Base-by-base conservation (phyloP, 2,113 vertebrate species). In the Sebastes fasciatus region DNA sequence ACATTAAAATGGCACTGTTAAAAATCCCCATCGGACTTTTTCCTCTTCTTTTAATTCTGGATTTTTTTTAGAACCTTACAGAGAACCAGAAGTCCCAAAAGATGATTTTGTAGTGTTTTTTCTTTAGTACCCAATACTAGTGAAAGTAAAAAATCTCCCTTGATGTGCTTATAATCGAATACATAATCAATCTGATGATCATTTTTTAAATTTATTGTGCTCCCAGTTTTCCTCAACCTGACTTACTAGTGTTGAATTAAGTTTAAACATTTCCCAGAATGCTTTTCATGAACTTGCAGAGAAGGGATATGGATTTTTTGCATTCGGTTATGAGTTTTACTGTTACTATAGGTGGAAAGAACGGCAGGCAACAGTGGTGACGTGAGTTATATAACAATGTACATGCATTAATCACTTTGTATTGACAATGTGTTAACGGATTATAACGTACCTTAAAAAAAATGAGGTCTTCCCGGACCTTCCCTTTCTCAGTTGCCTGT, bases 1-100 rank as follows among this genome's bases (percentile, higher is more conserved):
- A 92, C 82, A 95, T 94, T 93, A 95, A 95, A 92, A 88, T 77
- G 88, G 84, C 89, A 94, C 89, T 93, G 92, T 89, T 86, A 65
- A 78, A 91, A 82, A 77, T 73, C 74, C 80, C 66, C 6, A 48
- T 45, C 34, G 3, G 74, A 14, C 72, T 74, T 74, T 61, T 49
- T 80, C 46, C 86, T 73, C 11, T 64, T 14, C 10, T 17, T 12
- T 45, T 26, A 26, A 26, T 26, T 26, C 26, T 26, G 26, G 26
- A 26, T 51, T 62, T 74, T 17, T 46, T 23, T 11, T 3, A 19
- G 26, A 54, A 42, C 45, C 26, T 26, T 26, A 26, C 2, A 26
- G 26, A 26, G 26, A 26, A 16, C 19, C 19, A 9, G 8, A 60
- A 51, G 49, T 51, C 49, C 4, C 58, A 12, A 13, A 34, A 60